Percentiles rank a stretch among this genome's conserved stretches.
These are phyloP conservation scores for Zaprionus tsacasi DNA, from an alignment of 1,140 invertebrate genomes.

Conservation along the genomic window DNA sequence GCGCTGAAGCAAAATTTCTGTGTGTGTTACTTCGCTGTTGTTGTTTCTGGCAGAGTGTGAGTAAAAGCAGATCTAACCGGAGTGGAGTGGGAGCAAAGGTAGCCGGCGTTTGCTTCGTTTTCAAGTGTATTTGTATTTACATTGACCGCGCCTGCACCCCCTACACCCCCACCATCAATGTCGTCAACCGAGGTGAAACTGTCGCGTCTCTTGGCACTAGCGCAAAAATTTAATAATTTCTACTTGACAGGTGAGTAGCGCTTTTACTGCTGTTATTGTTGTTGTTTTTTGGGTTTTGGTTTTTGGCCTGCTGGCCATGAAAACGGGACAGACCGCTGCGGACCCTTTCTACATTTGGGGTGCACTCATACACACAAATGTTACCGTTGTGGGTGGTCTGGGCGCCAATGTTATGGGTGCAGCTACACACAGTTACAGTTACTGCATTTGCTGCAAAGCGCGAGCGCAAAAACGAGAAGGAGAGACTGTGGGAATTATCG, in stretches of 20 bases:
- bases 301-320: constrained; percentile 37
- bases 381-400: constrained; percentile 39
- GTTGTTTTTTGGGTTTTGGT: constrained; percentile 16
- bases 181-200: constrained; percentile 85
- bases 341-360: constrained; percentile 25
- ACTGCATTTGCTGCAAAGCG: constrained; percentile 55
- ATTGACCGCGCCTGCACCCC: constrained; percentile 39
- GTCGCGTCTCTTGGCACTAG: constrained; percentile 90
- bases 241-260: constrained; percentile 90
- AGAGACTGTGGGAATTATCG: constrained; percentile 52
- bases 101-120: constrained; percentile 46
- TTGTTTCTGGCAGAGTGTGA: constrained; percentile 21
- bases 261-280: neutral
- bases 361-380: constrained; percentile 18
- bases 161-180: constrained; percentile 49
- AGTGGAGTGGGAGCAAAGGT: constrained; percentile 50
- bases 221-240: constrained; percentile 94
- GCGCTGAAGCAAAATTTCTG: neutral
- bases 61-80: constrained; percentile 11
- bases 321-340: constrained; percentile 51
- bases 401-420: constrained; percentile 54
- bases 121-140: constrained; percentile 51
- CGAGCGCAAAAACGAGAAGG: constrained; percentile 23
- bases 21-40: constrained; percentile 17
- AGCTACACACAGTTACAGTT: constrained; percentile 28